Evolutionary conservation across 2,113 vertebrate genomes (phyloP), one percentile per base, ranked within the genome.

Genomic region (Macaca mulatta): DNA sequence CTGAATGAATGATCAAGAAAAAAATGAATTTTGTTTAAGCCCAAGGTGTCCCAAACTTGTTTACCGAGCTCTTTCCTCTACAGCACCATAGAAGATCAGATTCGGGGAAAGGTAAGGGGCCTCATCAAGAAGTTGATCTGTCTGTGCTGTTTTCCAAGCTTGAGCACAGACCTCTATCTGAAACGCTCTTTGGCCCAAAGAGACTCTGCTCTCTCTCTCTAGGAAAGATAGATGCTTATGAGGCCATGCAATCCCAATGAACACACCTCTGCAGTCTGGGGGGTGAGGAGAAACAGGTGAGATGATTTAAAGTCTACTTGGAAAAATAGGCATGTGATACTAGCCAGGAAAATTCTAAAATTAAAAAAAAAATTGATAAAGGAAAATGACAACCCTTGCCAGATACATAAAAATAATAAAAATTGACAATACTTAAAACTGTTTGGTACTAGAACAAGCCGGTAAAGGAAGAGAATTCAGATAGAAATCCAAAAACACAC

Each of bases 381-480:
- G 27, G 64, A 86, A 91, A 74, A 27, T 77, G 27, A 75, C 9
- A 77, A 72, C 9, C 0, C 11, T 83, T 90, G 8, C 6, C 35
- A 84, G 43, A 52, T 69, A 79, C 30, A 93, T 88, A 94, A 95
- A 74, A 69, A 75, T 83, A 74, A 94, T 79, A 86, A 94, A 89
- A 83, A 81, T 50, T 59, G 32, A 6, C 72, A 77, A 72, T 48
- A 55, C 23, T 85, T 80, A 89, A 93, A 96, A 89, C 9, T 50
- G 8, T 52, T 77, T 55, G 38, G 81, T 90, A 83, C 35, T 77
- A 70, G 88, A 74, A 90, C 43, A 95, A 77, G 32, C 12, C 61
- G 82, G 38, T 10, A 30, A 92, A 92, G 88, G 45, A 93, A 74
- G 25, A 86, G 67, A 96, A 83, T 57, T 72, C 79, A 70, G 67